Base-by-base conservation (phyloP, 2,888 invertebrate species). In the Caenorhabditis sp. region DNA sequence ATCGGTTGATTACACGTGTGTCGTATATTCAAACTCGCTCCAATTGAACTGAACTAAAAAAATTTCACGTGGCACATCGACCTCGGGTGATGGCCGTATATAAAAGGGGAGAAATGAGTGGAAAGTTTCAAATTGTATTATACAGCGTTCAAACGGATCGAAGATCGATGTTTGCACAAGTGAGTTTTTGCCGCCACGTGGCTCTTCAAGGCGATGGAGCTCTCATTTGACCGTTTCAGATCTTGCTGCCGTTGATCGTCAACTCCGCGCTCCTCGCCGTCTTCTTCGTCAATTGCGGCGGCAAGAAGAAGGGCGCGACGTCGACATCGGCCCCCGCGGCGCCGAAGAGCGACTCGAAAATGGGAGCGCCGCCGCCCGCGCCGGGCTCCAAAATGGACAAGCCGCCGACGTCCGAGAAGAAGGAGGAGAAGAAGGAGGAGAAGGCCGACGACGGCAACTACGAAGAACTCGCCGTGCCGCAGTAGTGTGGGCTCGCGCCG, bases 131-230 rank as follows among this genome's bases (percentile, higher is more conserved):
- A n/a, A n/a, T n/a, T n/a, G n/a, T n/a, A n/a, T n/a, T n/a, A n/a
- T n/a, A n/a, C n/a, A n/a, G n/a, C n/a, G n/a, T n/a, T n/a, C n/a
- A n/a, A n/a, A n/a, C n/a, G n/a, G n/a, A n/a, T n/a, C n/a, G n/a
- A n/a, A n/a, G n/a, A n/a, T n/a, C n/a, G n/a, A 52, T 52, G 52
- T 20, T 52, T 35, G 52, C 35, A 52, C 52, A 52, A 35, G 52
- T 52, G 9, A 32, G 35, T 4, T 30, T 41, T 4, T 3, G 17
- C 17, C 5, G 17, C 7, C 8, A 8, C 5, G 4, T 8, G 20
- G 15, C 5, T 41, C 41, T 7, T 6, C 9, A 17, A 41, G 20
- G 15, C 41, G 2, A 37, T 37, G 37, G 8, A 37, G 4, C 13
- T 37, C n/a, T n/a, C n/a, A n/a, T n/a, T n/a, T n/a, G n/a, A n/a